Base-by-base conservation (phyloP, 1,140 invertebrate species). In the Scaptomyza hsui region DNA sequence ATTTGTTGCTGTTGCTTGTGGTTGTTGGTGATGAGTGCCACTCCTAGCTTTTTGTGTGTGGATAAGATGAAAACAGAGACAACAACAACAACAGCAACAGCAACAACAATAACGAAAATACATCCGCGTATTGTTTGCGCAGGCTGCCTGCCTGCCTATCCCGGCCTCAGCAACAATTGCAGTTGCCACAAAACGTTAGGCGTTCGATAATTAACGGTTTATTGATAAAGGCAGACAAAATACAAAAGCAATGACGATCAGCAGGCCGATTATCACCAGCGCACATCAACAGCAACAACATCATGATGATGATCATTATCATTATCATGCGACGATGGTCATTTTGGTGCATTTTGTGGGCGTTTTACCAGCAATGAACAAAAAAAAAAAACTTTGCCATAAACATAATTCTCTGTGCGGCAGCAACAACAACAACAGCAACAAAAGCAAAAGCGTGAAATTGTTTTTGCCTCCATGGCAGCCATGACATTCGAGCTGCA, bases 141-240 rank as follows among this genome's bases (percentile, higher is more conserved):
- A 42, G 47, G 32, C 39, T 21, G 35, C 42, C 7, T n/a, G n/a
- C n/a, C n/a, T n/a, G n/a, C n/a, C n/a, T n/a, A n/a, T n/a, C n/a
- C n/a, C n/a, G n/a, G n/a, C n/a, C n/a, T n/a, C 26, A 29, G 9
- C 41, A 59, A 48, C 75, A 78, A 75, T 47, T 79, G 72, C 76
- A 85, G 55, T 72, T 79, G 56, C 35, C 10, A 12, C 51, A 32
- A 42, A 52, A 39, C 6, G 19, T 39, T 62, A 65, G 56, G 60
- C 60, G 68, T 41, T 82, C 60, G 67, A 85, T 83, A 83, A 83
- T 83, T 83, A 83, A 83, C 79, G 79, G 79, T 85, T 85, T 83
- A 83, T 83, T 83, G 79, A 85, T 83, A 85, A 83, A 83, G 6
- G 7, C 32, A 37, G 26, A 32, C 32, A n/a, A 77, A 69, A 73